Evolutionary conservation across 2,113 vertebrate genomes (phyloP).

Genomic region (Condylura cristata): DNA sequence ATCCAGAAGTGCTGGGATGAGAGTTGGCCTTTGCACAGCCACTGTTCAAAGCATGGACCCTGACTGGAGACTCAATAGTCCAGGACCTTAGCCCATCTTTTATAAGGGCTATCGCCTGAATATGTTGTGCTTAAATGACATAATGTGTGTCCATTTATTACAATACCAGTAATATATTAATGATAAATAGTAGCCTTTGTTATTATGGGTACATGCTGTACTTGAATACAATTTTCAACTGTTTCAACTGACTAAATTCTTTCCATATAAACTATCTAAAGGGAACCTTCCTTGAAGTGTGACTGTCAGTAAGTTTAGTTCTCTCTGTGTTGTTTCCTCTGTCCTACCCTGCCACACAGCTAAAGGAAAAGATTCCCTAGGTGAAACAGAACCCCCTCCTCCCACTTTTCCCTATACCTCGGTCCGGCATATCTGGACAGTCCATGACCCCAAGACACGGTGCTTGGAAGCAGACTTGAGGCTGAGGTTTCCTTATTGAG

Average conservation of each 20-base stretch:
- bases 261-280: background rate
- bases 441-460: accelerated
- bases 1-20: background rate
- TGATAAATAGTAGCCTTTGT: background rate
- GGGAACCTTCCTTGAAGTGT: background rate
- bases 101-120: background rate
- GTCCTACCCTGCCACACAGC: background rate
- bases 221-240: background rate
- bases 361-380: background rate
- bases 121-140: background rate
- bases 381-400: accelerated
- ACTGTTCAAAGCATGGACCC: background rate
- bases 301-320: background rate
- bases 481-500: background rate
- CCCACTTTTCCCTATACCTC: background rate
- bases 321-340: background rate
- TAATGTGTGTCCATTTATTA: background rate
- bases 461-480: background rate
- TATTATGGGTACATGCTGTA: background rate
- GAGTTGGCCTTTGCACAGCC: background rate
- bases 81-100: background rate
- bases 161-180: background rate
- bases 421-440: background rate
- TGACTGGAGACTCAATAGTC: background rate
- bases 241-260: background rate